A percentile compares a stretch with the other conserved stretches of the same genome.
Conservation (phyloP, 1,140 invertebrate genomes). For the Brachionus rubens region DNA sequence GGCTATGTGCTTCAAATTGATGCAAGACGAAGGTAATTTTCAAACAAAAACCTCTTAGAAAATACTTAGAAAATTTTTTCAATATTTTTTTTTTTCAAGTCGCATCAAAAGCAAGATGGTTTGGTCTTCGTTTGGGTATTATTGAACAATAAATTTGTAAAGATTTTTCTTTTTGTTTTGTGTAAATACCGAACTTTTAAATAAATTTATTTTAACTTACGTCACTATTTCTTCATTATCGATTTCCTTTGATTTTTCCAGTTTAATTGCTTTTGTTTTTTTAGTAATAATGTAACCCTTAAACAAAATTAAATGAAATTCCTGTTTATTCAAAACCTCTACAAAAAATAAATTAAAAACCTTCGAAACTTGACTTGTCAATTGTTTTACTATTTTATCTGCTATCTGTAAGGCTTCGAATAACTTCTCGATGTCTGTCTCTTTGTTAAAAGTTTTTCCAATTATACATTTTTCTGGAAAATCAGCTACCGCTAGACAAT, state of each 20-base stretch:
- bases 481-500: constrained; percentile 70
- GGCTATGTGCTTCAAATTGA: constrained; percentile 48
- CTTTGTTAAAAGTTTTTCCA: constrained; percentile 67
- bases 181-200: constrained; percentile 35
- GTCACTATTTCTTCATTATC: constrained; percentile 68
- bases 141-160: constrained; percentile 46
- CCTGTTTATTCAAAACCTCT: no score
- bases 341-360: no score
- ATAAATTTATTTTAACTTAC: constrained; percentile 61
- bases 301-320: background rate
- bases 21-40: constrained; percentile 46
- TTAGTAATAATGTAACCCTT: constrained; percentile 82
- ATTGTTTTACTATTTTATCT: constrained; percentile 66
- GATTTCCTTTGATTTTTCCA: constrained; percentile 65
- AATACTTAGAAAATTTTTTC: background rate
- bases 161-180: background rate
- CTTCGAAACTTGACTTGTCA: constrained; percentile 51
- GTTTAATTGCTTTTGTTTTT: constrained; percentile 66
- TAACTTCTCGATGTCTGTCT: constrained; percentile 67
- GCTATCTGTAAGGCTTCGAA: constrained; percentile 70
- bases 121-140: constrained; percentile 40
- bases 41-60: background rate
- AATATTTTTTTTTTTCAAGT: background rate
- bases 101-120: constrained; percentile 40
- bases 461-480: constrained; percentile 65